Conservation (phyloP, 2,888 invertebrate genomes). For the Aspidapion aeneum region DNA sequence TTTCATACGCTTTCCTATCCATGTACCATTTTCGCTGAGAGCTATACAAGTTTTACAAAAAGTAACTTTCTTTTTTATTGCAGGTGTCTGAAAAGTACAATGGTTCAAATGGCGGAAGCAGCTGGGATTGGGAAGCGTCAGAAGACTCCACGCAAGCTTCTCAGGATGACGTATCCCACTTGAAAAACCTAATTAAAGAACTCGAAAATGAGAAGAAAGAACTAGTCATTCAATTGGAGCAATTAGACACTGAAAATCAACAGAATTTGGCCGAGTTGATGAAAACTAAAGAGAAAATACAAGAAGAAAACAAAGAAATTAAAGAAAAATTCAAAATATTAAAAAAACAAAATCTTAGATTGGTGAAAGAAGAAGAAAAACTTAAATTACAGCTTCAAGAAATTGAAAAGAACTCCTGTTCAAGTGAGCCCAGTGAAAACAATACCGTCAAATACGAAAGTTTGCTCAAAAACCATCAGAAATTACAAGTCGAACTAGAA, state of each 20-base stretch:
- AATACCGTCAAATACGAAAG: conserved; percentile 21
- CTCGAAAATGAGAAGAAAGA: conserved; percentile 43
- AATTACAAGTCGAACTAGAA: conserved; percentile 34
- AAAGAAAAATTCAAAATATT: conserved; percentile 52
- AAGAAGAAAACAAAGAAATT: conserved; percentile 41
- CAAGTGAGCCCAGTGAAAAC: conserved; percentile 27
- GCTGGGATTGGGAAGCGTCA: conserved; percentile 34
- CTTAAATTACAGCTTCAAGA: conserved; percentile 49
- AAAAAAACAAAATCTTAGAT: conserved; percentile 54
- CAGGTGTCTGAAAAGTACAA: conserved; percentile 22
- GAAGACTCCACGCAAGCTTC: conserved; percentile 6
- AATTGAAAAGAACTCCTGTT: conserved; percentile 38
- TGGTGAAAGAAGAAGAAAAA: conserved; percentile 48
- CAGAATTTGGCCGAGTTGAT: conserved; percentile 43
- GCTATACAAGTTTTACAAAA: too few species aligned
- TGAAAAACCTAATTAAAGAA: conserved; percentile 34
- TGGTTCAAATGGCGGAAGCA: conserved; percentile 18
- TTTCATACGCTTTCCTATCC: too few species aligned
- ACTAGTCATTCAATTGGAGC: conserved; percentile 38
- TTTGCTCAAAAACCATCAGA: conserved; percentile 29
- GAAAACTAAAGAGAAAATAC: conserved; percentile 41
- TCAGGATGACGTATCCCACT: conserved; percentile 32
- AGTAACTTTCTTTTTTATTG: conserved; percentile 22
- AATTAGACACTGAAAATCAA: conserved; percentile 46
- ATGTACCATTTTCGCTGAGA: too few species aligned